Conservation (phyloP, 2,888 invertebrate species). For the Campoletis raptor region DNA sequence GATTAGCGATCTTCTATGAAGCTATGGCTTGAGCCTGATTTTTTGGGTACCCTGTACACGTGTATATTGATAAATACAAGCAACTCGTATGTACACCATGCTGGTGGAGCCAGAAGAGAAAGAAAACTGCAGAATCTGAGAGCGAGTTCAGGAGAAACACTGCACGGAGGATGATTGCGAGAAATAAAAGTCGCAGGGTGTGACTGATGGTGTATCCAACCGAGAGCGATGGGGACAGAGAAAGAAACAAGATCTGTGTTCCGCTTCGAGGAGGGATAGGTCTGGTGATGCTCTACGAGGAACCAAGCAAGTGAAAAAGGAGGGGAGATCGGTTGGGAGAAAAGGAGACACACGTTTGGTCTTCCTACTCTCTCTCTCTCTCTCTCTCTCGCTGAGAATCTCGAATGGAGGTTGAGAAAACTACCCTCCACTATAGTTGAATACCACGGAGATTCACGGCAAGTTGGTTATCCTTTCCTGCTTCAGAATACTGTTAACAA, state of each 20-base stretch:
- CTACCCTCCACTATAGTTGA: slow-evolving; percentile 39
- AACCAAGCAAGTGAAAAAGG: slow-evolving; percentile 3
- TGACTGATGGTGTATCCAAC: slow-evolving; percentile 81
- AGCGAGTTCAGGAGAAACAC: slow-evolving; percentile 70
- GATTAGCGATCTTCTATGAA: neutral
- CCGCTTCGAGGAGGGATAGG: slow-evolving; percentile 35
- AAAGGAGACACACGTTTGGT: slow-evolving; percentile 56
- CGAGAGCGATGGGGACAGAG: slow-evolving; percentile 59
- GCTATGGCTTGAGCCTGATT: neutral
- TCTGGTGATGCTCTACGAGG: slow-evolving; percentile 1
- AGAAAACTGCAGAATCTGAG: slow-evolving; percentile 37
- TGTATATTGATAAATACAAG: slow-evolving; percentile 22
- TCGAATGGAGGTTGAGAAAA: slow-evolving; percentile 59
- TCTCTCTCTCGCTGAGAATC: slow-evolving; percentile 50
- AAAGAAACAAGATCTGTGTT: slow-evolving; percentile 4
- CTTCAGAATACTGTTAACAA: neutral
- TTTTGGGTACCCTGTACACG: neutral
- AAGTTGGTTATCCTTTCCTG: slow-evolving; percentile 64
- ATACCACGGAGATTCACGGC: slow-evolving; percentile 49
- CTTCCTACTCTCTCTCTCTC: neutral
- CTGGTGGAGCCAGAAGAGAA: slow-evolving; percentile 3
- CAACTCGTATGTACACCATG: neutral
- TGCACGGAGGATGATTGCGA: slow-evolving; percentile 78
- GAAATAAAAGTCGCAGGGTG: slow-evolving; percentile 82
- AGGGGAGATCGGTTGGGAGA: slow-evolving; percentile 55